These are phyloP conservation scores for Nesogale talazaci DNA, from an alignment of 2,113 vertebrate species.

Conservation along the genomic window DNA sequence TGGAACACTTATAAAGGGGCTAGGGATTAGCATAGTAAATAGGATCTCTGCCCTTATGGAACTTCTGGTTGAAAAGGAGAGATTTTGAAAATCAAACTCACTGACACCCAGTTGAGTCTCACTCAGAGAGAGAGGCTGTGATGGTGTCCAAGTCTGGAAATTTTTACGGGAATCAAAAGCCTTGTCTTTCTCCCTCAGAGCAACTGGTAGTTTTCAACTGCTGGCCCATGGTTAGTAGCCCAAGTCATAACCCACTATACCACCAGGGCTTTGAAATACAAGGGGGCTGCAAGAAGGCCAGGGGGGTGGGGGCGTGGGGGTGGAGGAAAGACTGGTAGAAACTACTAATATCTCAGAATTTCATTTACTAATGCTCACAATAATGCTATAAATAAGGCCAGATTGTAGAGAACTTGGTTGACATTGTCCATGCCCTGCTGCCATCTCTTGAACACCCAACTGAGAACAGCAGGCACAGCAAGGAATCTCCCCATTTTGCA, in stretches of 20 bases:
- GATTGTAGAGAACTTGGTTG: neutral
- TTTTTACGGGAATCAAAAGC: no score
- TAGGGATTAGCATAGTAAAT: neutral
- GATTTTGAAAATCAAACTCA: neutral
- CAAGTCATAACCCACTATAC: no score
- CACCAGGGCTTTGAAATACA: neutral
- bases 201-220: no score
- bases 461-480: neutral
- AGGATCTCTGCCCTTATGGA: neutral
- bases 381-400: neutral
- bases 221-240: no score
- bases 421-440: neutral
- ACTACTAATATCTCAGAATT: neutral
- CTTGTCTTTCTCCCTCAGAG: no score
- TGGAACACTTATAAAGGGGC: neutral
- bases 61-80: slow-evolving; percentile 34
- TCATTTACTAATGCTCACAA: neutral
- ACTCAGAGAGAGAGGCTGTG: no score
- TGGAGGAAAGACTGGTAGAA: no score
- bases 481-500: neutral
- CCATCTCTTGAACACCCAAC: neutral
- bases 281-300: no score
- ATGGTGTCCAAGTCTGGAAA: no score
- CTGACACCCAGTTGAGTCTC: no score
- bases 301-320: no score